Base-by-base conservation (phyloP, 2,888 invertebrate genomes). In the Hypercompe scribonia region DNA sequence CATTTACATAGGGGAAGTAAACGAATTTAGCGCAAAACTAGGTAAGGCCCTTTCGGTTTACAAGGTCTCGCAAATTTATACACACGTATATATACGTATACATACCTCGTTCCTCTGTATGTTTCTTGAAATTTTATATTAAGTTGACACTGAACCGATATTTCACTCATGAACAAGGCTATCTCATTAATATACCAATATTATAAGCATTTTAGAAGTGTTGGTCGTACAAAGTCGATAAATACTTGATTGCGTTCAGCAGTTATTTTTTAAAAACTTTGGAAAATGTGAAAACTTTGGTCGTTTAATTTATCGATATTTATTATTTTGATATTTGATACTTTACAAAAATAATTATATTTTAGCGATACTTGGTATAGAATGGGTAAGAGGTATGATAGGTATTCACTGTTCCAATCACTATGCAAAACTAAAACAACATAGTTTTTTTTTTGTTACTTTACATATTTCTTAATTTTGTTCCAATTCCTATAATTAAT, bases 1-100 rank as follows among this genome's bases (percentile, higher is more conserved):
- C 81, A 69, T 77, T 84, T 82, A 82, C 69, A 75, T 74, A 70
- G 63, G 74, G 54, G 50, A 80, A 65, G 68, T 78, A 78, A 84
- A 75, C 74, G 76, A 72, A 78, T 82, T 84, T 74, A 71, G 63
- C 73, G 73, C 69, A 61, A 65, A 65, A 72, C 73, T 72, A 78
- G 75, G 72, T 81, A 72, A 70, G 71, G 73, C 72, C 34, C 31
- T 58, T 46, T 50, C 8, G 66, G 69, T 64, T 67, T 54, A 69
- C 58, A 71, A 54, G 65, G 68, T n/a, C 67, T 58, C 11, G 8
- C 31, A 65, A 15, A 21, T 34, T 63, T 63, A 33, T 63, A 61
- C 24, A 39, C 36, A 58, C n/a, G n/a, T n/a, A n/a, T 28, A 31
- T 36, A 24, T 50, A 34, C 13, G 3, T 33, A 50, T 31, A 11